Conservation (phyloP, 2,888 invertebrate genomes). For the Apotomis capreana region DNA sequence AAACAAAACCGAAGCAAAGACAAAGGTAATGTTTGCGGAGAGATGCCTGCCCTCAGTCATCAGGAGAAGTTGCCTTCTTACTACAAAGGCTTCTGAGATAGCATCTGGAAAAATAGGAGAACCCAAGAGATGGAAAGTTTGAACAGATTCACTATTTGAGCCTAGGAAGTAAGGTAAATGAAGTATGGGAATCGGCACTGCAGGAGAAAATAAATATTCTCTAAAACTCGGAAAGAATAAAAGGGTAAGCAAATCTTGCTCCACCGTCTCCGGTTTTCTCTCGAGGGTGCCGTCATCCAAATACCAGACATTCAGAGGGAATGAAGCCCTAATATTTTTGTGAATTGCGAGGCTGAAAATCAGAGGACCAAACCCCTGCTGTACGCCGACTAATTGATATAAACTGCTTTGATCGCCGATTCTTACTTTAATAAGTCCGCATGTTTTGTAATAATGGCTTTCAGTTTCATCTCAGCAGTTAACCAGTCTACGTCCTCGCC, state of each 20-base stretch:
- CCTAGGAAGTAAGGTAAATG: not conserved
- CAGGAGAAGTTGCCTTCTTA: conserved; percentile 6
- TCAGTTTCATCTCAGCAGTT: conserved; percentile 30
- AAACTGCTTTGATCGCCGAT: not conserved
- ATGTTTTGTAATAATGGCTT: conserved; percentile 20
- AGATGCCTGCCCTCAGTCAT: not conserved
- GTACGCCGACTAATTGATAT: too few species aligned
- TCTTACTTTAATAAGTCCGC: conserved; percentile 24
- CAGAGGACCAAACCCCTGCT: too few species aligned
- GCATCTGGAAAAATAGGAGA: conserved; percentile 18
- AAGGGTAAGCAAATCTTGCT: conserved; percentile 5
- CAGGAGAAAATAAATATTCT: not conserved
- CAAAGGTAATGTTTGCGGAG: conserved; percentile 16
- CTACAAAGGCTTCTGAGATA: conserved; percentile 12
- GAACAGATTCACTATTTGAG: not conserved
- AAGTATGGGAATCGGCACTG: not conserved
- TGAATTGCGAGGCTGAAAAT: not conserved
- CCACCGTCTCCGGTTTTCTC: not conserved
- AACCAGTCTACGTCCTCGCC: conserved; percentile 29
- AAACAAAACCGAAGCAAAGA: conserved; percentile 13
- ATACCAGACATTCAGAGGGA: conserved; percentile 22
- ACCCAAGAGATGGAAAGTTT: conserved; percentile 13
- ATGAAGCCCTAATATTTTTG: not conserved
- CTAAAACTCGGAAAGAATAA: too few species aligned
- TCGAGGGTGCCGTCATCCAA: not conserved